A percentile compares a stretch with the other conserved stretches of the same genome.
These are phyloP conservation scores for Ceyx melanurus DNA, from an alignment of 2,113 vertebrate genomes.

Conservation along the genomic window DNA sequence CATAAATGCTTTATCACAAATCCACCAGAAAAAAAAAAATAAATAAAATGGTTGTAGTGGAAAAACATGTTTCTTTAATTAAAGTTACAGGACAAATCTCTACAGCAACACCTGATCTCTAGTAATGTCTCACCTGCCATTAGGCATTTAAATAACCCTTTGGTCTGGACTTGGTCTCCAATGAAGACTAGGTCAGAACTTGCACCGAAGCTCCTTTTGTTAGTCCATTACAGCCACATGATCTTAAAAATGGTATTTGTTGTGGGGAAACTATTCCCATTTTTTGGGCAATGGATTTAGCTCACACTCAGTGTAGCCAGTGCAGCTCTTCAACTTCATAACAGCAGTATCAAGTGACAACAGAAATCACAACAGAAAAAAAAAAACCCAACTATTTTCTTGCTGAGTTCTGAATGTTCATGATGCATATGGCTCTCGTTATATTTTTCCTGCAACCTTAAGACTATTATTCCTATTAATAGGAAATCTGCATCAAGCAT, in stretches of 20 bases:
- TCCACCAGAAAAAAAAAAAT: neutral
- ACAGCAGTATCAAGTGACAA: neutral
- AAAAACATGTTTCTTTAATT: neutral
- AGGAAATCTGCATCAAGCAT: too few species aligned
- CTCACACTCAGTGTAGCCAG: neutral
- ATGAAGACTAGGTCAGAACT: neutral
- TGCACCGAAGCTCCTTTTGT: constrained; percentile 1
- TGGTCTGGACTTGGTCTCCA: neutral
- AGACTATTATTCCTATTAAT: too few species aligned
- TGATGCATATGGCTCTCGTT: too few species aligned
- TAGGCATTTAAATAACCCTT: neutral
- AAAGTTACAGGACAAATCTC: neutral
- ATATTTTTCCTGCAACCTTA: too few species aligned
- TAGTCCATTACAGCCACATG: neutral
- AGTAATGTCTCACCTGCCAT: neutral
- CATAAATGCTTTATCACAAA: neutral
- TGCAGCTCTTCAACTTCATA: neutral
- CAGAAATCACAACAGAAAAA: too few species aligned
- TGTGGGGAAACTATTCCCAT: neutral
- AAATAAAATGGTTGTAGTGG: too few species aligned
- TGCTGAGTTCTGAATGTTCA: too few species aligned
- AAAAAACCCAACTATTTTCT: too few species aligned
- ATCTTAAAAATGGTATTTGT: neutral
- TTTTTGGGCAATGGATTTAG: neutral
- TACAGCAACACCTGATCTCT: neutral